phyloP scores from a whole-genome alignment of 2,888 invertebrate genomes.

The Ornithoptera priamus region DNA sequence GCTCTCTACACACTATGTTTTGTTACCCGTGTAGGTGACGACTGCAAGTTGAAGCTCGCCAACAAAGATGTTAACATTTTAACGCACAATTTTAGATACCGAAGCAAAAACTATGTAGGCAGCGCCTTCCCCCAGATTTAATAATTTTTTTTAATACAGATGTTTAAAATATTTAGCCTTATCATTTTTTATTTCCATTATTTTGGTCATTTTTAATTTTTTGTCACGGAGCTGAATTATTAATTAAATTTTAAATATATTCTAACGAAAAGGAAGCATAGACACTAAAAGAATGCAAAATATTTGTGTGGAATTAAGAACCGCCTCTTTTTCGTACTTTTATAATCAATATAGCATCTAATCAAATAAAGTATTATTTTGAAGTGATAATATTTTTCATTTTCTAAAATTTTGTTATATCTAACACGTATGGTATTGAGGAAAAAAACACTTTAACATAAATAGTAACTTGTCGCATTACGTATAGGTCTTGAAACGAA shows the following conservation, averaged over 20 bases:
- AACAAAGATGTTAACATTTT: slow-evolving; percentile 86
- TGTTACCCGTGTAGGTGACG: slow-evolving; percentile 85
- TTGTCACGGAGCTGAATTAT: background rate
- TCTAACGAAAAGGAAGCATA: too few species aligned
- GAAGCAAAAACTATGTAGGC: slow-evolving; percentile 89
- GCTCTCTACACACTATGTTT: slow-evolving; percentile 94
- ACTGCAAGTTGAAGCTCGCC: slow-evolving; percentile 86
- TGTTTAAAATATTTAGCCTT: background rate
- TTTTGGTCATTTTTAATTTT: background rate
- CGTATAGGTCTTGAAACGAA: too few species aligned
- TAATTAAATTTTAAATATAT: background rate
- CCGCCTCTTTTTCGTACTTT: too few species aligned
- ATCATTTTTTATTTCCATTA: background rate
- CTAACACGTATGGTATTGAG: too few species aligned
- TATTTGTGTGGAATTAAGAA: too few species aligned
- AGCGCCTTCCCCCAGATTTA: slow-evolving; percentile 91
- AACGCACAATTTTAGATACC: slow-evolving; percentile 86
- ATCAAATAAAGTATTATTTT: too few species aligned
- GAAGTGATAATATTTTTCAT: too few species aligned
- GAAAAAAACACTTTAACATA: too few species aligned
- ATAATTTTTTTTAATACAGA: slow-evolving; percentile 21
- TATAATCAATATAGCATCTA: too few species aligned
- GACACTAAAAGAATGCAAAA: too few species aligned
- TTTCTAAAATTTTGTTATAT: too few species aligned
- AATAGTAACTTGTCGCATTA: too few species aligned